Base-by-base conservation (phyloP, 2,113 vertebrate genomes). In the Collichthys lucidus region DNA sequence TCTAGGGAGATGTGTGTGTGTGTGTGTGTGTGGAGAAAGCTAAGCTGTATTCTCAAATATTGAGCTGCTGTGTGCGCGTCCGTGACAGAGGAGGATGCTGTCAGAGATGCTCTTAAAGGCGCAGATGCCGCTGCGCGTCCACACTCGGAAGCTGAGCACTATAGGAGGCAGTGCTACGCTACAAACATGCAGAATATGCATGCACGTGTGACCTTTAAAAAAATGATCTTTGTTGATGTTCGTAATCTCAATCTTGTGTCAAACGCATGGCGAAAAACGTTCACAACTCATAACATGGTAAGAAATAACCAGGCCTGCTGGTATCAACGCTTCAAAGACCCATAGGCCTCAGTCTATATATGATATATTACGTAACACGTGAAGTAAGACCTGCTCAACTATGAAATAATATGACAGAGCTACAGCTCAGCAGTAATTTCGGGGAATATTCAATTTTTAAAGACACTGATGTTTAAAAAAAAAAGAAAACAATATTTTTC, bases 51-150 rank as follows among this genome's bases (percentile, higher is more conserved):
- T 82, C 83, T 84, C 77, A 70, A 74, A 81, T 80, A 67, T 61
- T 91, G 88, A 86, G 85, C 85, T 77, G 77, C 59, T 75, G 78
- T 65, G 83, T 63, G 87, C 80, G 88, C 83, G 86, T 90, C 81
- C 81, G 90, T 87, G 92, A 79, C 92, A 89, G 85, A 76, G 66
- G 90, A 91, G 85, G 90, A 92, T 90, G 93, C 90, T 88, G 85
- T 46, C 88, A 83, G 92, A 77, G 90, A 88, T 91, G 92, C 84
- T 94, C 93, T 95, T 95, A 95, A 95, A 95, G 94, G 80, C 52
- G 46, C 88, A 92, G 91, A 57, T 53, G 65, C 79, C 55, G 61
- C 74, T 47, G 72, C 62, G 72, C 77, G 46, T 77, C 64, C 73
- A n/a, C 53, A 70, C 29, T 4, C 29, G 24, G 44, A 15, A 46